phyloP scores from a whole-genome alignment of 2,113 vertebrate genomes.

The Triplophysa rosa region DNA sequence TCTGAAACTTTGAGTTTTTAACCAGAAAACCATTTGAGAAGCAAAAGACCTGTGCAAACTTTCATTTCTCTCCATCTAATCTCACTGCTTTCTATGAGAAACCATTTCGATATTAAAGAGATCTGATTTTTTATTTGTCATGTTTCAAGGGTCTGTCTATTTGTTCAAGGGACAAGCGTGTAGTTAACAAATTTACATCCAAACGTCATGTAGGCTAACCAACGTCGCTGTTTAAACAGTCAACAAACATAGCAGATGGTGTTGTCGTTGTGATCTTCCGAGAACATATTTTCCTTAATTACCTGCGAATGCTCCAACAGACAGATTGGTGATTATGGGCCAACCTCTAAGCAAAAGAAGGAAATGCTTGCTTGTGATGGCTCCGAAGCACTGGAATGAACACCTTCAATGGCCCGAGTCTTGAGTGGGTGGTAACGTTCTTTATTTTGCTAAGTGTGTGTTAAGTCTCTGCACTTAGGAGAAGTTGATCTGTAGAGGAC shows the following conservation, averaged over 20 bases:
- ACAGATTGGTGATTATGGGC: conserved; percentile 17
- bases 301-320: conserved; percentile 8
- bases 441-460: conserved; percentile 31
- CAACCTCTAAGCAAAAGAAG: conserved; percentile 2
- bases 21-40: no score
- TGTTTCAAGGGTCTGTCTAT: not conserved
- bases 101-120: no score
- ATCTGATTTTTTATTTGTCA: no score
- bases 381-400: conserved; percentile 2
- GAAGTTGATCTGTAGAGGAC: conserved; percentile 20
- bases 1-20: no score
- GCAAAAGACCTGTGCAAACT: no score
- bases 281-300: conserved; percentile 16
- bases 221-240: conserved; percentile 17
- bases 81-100: no score
- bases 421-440: conserved; percentile 22
- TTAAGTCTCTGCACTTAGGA: conserved; percentile 31
- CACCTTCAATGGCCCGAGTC: conserved; percentile 13
- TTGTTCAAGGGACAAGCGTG: conserved; percentile 20
- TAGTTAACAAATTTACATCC: conserved; percentile 9
- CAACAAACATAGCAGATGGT: conserved; percentile 9
- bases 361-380: not conserved
- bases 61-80: no score
- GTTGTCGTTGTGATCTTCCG: not conserved
- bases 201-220: conserved; percentile 7